phyloP scores from a whole-genome alignment of 1,140 invertebrate genomes.

The Drosophila murphyi region DNA sequence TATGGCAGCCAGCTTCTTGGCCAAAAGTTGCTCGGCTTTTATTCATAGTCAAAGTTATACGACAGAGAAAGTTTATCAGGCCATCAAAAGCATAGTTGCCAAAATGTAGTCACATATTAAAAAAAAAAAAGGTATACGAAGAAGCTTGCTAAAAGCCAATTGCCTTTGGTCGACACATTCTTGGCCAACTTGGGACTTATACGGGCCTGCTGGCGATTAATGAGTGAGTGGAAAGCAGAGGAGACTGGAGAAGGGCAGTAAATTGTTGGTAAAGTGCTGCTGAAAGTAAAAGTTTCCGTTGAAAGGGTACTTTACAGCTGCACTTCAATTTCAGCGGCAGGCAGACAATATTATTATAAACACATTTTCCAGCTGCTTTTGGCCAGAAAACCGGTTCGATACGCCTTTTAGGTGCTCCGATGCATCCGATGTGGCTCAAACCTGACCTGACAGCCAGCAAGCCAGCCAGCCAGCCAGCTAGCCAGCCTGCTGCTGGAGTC shows the following conservation, averaged over 20 bases:
- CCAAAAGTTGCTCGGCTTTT: conserved; percentile 44
- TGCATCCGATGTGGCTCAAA: conserved; percentile 6
- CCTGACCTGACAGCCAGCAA: background rate
- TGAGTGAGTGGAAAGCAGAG: conserved; percentile 21
- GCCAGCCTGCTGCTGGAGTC: conserved; percentile 34
- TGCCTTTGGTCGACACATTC: conserved; percentile 31
- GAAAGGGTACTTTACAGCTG: conserved; percentile 28
- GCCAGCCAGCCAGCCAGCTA: background rate
- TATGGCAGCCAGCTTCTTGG: background rate
- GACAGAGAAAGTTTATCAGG: conserved; percentile 68
- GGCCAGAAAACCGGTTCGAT: conserved; percentile 58
- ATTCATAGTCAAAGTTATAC: conserved; percentile 61
- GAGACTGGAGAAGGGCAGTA: background rate
- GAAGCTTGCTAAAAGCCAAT: conserved; percentile 10
- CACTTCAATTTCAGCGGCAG: conserved; percentile 54
- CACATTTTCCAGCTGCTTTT: conserved; percentile 67
- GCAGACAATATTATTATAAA: conserved; percentile 64
- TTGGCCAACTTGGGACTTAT: conserved; percentile 18
- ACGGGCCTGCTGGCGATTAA: conserved; percentile 32
- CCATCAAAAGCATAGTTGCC: conserved; percentile 64
- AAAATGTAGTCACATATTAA: conserved; percentile 19
- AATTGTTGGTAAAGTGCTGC: background rate
- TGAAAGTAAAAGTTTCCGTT: conserved; percentile 65
- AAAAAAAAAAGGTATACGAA: conserved; percentile 29
- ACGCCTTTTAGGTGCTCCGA: background rate